These are phyloP conservation scores for Oenanthe melanoleuca DNA, from an alignment of 2,113 vertebrate species.

Conservation along the genomic window DNA sequence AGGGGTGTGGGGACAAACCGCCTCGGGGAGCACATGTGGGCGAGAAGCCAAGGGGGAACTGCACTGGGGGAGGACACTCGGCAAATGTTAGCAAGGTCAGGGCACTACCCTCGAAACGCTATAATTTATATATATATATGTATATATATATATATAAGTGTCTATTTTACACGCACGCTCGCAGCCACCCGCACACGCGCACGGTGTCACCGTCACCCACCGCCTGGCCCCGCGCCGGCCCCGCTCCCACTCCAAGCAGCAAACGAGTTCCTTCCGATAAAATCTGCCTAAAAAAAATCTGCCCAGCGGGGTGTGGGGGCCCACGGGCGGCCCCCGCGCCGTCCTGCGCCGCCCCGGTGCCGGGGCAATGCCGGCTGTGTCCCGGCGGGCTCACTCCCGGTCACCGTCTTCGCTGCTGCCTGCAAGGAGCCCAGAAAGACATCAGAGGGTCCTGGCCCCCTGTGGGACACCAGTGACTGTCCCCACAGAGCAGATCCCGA, in stretches of 20 bases:
- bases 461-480: accelerated
- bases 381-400: constrained; percentile 64
- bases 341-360: not conserved
- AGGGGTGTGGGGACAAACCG: not conserved
- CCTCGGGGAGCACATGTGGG: not conserved
- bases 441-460: accelerated
- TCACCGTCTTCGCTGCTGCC: constrained; percentile 85
- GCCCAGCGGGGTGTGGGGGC: not conserved
- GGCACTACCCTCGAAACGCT: constrained; percentile 63
- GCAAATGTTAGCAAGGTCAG: constrained; percentile 65
- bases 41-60: constrained; percentile 14
- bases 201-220: constrained; percentile 1
- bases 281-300: constrained; percentile 27
- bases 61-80: not conserved
- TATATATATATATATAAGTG: constrained; percentile 22
- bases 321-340: not conserved
- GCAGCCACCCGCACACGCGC: not conserved
- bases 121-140: constrained; percentile 57
- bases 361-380: not conserved
- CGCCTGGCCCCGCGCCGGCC: constrained; percentile 8
- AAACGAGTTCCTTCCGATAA: not conserved
- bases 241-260: constrained; percentile 21
- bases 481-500: not conserved
- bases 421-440: not conserved
- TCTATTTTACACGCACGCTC: constrained; percentile 13